These are phyloP conservation scores for Nanorana parkeri DNA, from an alignment of 2,113 vertebrate genomes.

Conservation along the genomic window DNA sequence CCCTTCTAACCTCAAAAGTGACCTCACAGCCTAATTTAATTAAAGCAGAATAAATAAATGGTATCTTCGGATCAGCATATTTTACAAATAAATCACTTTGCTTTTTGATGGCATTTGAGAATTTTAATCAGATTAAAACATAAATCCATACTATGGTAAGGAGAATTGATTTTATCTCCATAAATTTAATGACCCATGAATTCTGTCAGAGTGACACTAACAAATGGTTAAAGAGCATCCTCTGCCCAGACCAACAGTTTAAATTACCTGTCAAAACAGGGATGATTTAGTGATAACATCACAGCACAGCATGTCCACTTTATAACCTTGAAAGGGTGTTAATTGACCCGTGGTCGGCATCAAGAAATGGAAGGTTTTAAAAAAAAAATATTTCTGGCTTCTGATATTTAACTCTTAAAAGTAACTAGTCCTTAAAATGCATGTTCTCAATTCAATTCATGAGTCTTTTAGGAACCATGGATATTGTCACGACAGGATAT, in stretches of 20 bases:
- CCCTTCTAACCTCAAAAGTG: neutral
- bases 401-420: no score
- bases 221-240: neutral
- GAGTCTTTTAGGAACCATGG: no score
- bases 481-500: no score
- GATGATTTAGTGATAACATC: constrained; percentile 31
- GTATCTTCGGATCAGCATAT: neutral
- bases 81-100: constrained; percentile 4
- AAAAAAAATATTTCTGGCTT: neutral
- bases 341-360: neutral
- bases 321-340: constrained; percentile 13
- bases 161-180: constrained; percentile 20
- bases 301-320: neutral
- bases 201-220: constrained; percentile 13
- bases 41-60: neutral
- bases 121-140: constrained; percentile 34
- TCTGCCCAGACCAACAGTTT: neutral
- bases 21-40: neutral
- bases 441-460: no score
- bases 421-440: no score
- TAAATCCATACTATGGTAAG: constrained; percentile 28
- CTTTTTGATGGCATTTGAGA: neutral
- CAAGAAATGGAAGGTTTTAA: neutral
- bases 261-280: constrained; percentile 31
- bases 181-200: constrained; percentile 15